Conservation (phyloP, 2,113 vertebrate genomes). For the Propithecus coquereli region DNA sequence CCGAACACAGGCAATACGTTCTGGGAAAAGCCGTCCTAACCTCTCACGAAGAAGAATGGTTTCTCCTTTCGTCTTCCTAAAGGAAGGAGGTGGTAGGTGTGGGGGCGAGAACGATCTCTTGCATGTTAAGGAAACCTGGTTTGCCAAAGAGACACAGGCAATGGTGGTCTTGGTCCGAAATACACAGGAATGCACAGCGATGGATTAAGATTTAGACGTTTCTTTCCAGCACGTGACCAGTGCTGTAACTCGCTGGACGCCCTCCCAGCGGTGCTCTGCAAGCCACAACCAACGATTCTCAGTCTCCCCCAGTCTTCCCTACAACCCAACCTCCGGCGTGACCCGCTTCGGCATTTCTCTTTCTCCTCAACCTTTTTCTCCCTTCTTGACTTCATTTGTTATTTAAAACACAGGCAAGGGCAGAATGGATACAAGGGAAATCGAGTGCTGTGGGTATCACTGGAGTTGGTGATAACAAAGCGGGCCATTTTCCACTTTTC, state of each 20-base stretch:
- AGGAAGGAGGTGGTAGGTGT: too few relatives aligned
- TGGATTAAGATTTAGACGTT: not conserved
- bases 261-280: not conserved
- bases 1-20: not conserved
- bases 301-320: not conserved
- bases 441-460: not conserved
- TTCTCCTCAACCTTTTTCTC: not conserved
- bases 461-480: not conserved
- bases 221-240: not conserved
- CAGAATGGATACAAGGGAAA: not conserved
- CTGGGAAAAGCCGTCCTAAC: not conserved
- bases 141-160: not conserved
- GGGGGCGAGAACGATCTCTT: not conserved
- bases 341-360: not conserved
- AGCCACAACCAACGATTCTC: not conserved
- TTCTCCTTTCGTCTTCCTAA: not conserved
- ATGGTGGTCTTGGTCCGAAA: not conserved
- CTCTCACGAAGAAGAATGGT: not conserved
- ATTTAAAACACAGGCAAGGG: not conserved
- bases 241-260: not conserved
- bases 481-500: not conserved
- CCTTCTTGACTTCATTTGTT: not conserved
- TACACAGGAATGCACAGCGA: not conserved
- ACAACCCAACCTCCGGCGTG: not conserved
- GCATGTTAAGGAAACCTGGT: not conserved